Base-by-base conservation (phyloP, 1,140 invertebrate species). In the Panagrolaimus sp. region DNA sequence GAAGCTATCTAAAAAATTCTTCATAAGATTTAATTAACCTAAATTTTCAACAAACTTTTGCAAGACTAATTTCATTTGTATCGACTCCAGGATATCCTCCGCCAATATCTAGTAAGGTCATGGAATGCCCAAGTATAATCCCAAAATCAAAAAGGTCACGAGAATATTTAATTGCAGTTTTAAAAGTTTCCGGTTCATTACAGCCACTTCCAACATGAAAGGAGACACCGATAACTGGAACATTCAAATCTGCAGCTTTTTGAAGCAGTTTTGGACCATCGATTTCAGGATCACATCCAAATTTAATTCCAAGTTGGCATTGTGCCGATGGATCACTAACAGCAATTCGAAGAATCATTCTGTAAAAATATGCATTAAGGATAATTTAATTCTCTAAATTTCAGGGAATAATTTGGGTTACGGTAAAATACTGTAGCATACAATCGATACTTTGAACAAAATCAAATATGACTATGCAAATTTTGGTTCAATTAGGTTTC, bases 221-320 rank as follows among this genome's bases (percentile, higher is more conserved):
- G 32, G 75, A 72, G 43, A 82, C 70, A 38, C 94, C 94, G 68
- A 93, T 87, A 63, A 97, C 88, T 71, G 90, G 87, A 1, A 93
- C 83, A 46, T 85, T 88, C 26, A 92, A 84, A 26, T 88, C 85
- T 55, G 87, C 87, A 0, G 95, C 93, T 43, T 90, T 83, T 69
- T 88, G 86, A 32, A 98, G 86, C 26, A 98, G 86, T 12, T 88
- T 85, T 0, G 89, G 89, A 12, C 90, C 93, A 83, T 94, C 91
- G 4, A 86, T 85, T 28, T 78, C 67, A 0, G 90, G 88, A 84
- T 94, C 89, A 84, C 91, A 94, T 26, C 95, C 95, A 86, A 96
- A 98, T 86, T 98, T 98, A 85, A 93, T 90, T 43, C 94, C 93
- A 43, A 98, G 87, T 71, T 89, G 90, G 83, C 92, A 96, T 82